Conservation (phyloP, 2,888 invertebrate genomes). For the Mythimna vitellina region DNA sequence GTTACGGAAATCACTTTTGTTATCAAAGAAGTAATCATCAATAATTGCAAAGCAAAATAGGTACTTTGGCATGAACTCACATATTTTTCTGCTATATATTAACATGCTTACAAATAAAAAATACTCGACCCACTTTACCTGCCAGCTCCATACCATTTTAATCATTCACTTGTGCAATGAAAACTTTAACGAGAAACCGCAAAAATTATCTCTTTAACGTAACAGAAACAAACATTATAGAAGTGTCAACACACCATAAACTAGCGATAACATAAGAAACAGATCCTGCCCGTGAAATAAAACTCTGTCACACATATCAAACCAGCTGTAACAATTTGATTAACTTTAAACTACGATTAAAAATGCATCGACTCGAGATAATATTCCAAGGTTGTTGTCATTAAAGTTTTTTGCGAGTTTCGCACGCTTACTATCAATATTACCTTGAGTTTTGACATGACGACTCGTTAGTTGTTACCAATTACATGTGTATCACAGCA, state of each 20-base stretch:
- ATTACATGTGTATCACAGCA: conserved; percentile 67
- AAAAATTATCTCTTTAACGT: conserved; percentile 28
- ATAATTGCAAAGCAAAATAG: conserved; percentile 1
- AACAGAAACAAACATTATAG: conserved; percentile 5
- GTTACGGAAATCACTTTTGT: background rate
- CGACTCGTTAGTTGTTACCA: conserved; percentile 65
- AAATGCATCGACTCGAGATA: conserved; percentile 56
- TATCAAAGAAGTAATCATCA: conserved; percentile 3
- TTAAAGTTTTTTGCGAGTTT: conserved; percentile 60
- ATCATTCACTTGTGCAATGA: conserved; percentile 8
- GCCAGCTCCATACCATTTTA: conserved; percentile 18
- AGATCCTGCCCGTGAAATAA: conserved; percentile 39
- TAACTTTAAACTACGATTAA: conserved; percentile 54
- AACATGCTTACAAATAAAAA: conserved; percentile 8
- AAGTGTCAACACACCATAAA: conserved; percentile 23
- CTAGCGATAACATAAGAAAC: conserved; percentile 33
- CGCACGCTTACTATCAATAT: conserved; percentile 70
- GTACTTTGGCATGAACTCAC: background rate
- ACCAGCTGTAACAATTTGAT: conserved; percentile 44
- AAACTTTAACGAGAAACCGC: conserved; percentile 11
- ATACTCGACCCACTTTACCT: conserved; percentile 34
- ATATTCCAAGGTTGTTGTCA: conserved; percentile 57
- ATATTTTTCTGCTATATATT: background rate
- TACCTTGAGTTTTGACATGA: conserved; percentile 86
- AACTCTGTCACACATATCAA: conserved; percentile 52